These are phyloP conservation scores for Parnassius mnemosyne DNA, from an alignment of 2,888 invertebrate genomes.

Conservation along the genomic window DNA sequence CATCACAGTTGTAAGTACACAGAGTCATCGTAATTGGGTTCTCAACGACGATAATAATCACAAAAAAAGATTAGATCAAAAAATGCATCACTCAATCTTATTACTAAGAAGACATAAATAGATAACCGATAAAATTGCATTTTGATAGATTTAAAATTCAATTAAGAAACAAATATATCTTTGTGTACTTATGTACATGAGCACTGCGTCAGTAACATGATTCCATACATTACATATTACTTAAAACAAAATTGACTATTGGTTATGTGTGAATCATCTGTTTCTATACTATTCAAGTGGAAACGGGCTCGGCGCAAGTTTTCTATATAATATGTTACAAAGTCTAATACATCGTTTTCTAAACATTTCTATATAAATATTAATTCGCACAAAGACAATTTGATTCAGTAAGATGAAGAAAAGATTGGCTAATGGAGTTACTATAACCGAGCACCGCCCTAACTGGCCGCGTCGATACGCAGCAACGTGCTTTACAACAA, in stretches of 20 bases:
- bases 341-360: neutral
- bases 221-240: too few relatives aligned
- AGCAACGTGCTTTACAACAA: constrained; percentile 5
- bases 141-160: neutral
- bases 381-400: neutral
- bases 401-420: constrained; percentile 3
- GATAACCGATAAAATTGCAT: neutral
- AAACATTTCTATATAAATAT: neutral
- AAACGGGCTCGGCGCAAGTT: constrained; percentile 13
- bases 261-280: constrained; percentile 50
- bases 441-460: constrained; percentile 10
- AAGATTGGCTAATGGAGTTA: constrained; percentile 8
- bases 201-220: too few relatives aligned
- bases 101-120: constrained; percentile 34
- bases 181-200: neutral
- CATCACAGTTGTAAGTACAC: constrained; percentile 60
- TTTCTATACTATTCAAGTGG: constrained; percentile 26
- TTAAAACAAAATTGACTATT: constrained; percentile 41
- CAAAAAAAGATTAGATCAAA: constrained; percentile 34
- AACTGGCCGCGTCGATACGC: constrained; percentile 3
- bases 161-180: neutral
- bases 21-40: constrained; percentile 38
- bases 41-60: constrained; percentile 42
- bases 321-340: neutral
- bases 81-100: constrained; percentile 46